Percentiles rank a stretch among this genome's conserved stretches.
phyloP scores from a whole-genome alignment of 2,797 vertebrate species.

The Hemitrygon akajei region DNA sequence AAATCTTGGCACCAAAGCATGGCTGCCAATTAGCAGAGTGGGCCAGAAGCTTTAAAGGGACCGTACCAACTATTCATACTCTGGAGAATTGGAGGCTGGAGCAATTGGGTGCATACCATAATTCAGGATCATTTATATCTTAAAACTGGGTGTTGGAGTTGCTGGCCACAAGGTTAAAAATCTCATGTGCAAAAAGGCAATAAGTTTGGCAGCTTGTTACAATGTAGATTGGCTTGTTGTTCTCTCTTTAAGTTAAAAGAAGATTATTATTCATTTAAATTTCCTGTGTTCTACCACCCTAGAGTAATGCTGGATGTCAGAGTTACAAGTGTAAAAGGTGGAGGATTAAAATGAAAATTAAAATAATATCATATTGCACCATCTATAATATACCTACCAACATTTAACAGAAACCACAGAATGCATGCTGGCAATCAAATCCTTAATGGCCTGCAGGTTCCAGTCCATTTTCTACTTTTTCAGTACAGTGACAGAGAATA shows the following conservation, averaged over 20 bases:
- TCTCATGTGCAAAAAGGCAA: no score
- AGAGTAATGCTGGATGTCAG: background rate
- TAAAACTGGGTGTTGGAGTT: background rate
- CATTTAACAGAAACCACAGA: background rate
- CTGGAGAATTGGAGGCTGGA: no score
- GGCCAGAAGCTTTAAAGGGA: no score
- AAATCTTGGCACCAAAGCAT: no score
- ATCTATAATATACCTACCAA: background rate
- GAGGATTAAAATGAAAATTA: background rate
- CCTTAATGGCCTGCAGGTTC: background rate
- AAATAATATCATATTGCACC: background rate
- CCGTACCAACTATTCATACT: no score
- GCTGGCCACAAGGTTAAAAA: background rate
- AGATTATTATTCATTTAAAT: background rate
- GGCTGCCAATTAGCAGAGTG: no score
- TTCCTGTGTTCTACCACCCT: background rate
- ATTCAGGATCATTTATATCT: background rate
- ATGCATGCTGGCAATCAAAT: no score
- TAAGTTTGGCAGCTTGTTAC: no score
- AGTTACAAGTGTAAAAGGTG: background rate
- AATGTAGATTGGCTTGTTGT: background rate
- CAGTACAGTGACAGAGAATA: background rate
- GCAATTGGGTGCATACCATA: no score
- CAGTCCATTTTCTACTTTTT: background rate
- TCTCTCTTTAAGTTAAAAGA: background rate